These are phyloP conservation scores for Drosophila glabriapex DNA, from an alignment of 2,888 invertebrate species.

Conservation along the genomic window DNA sequence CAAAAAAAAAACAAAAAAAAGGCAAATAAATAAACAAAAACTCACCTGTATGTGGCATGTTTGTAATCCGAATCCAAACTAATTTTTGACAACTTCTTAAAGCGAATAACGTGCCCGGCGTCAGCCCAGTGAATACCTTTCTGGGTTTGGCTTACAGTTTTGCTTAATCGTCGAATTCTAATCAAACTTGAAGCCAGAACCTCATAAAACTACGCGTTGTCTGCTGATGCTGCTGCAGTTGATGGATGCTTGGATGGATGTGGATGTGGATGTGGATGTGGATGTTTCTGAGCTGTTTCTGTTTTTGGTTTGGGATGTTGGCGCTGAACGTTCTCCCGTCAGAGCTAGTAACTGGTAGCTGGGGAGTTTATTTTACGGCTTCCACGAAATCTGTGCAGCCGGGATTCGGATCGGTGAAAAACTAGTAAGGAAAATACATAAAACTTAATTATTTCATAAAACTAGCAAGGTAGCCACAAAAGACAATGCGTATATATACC, in stretches of 20 bases:
- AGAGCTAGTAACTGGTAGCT: slow-evolving; percentile 44
- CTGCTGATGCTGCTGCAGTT: slow-evolving; percentile 42
- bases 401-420: slow-evolving; percentile 60
- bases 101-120: slow-evolving; percentile 41
- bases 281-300: slow-evolving; percentile 12
- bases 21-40: slow-evolving; percentile 10
- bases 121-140: slow-evolving; percentile 52
- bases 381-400: slow-evolving; percentile 67
- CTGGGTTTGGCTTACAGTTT: slow-evolving; percentile 31
- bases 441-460: slow-evolving; percentile 81
- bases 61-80: slow-evolving; percentile 40
- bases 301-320: slow-evolving; percentile 20
- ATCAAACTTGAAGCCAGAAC: slow-evolving; percentile 74
- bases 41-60: slow-evolving; percentile 78
- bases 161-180: slow-evolving; percentile 75
- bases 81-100: slow-evolving; percentile 56
- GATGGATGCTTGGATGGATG: slow-evolving; percentile 40
- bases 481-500: slow-evolving; percentile 33
- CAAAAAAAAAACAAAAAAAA: no score
- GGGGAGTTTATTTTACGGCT: slow-evolving; percentile 68
- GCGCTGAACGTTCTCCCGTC: slow-evolving; percentile 28
- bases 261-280: background rate
- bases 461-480: slow-evolving; percentile 47
- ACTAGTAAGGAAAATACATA: slow-evolving; percentile 80
- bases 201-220: slow-evolving; percentile 54